These are phyloP conservation scores for Glaucomys volans DNA, from an alignment of 2,113 vertebrate genomes.

Conservation along the genomic window DNA sequence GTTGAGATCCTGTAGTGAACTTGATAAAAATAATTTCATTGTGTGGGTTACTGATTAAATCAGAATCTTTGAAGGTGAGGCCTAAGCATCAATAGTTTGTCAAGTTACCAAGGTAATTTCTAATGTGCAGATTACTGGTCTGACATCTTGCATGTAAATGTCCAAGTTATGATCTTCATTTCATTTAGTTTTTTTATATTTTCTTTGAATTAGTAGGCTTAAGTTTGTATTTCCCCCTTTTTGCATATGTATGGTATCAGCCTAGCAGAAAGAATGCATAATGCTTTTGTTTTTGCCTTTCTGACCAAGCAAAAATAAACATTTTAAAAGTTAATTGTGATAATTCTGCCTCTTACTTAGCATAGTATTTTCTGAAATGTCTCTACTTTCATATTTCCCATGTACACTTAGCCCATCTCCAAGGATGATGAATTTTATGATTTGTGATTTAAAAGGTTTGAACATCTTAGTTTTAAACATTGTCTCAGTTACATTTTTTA, in stretches of 20 bases:
- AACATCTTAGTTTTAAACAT: constrained; percentile 52
- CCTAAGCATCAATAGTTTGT: constrained; percentile 14
- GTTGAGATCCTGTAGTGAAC: constrained; percentile 11
- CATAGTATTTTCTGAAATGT: constrained; percentile 38
- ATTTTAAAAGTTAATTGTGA: constrained; percentile 49
- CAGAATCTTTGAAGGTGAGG: background rate
- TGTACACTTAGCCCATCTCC: background rate
- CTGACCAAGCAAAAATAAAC: constrained; percentile 14
- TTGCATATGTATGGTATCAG: background rate
- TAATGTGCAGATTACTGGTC: constrained; percentile 3
- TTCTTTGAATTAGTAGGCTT: constrained; percentile 39
- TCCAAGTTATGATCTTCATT: constrained; percentile 50
- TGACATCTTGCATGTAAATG: background rate
- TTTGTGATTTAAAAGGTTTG: constrained; percentile 50
- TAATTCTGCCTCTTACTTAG: constrained; percentile 2
- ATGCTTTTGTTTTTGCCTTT: constrained; percentile 53
- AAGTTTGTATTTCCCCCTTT: background rate
- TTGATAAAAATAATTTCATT: constrained; percentile 13
- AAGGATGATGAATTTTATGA: constrained; percentile 37
- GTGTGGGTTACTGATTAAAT: constrained; percentile 37
- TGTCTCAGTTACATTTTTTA: constrained; percentile 35
- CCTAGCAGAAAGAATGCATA: background rate
- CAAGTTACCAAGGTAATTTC: background rate
- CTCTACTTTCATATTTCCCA: background rate
- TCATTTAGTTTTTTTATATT: constrained; percentile 53